These are phyloP conservation scores for Zele albiditarsus DNA, from an alignment of 2,888 invertebrate genomes.

Conservation along the genomic window DNA sequence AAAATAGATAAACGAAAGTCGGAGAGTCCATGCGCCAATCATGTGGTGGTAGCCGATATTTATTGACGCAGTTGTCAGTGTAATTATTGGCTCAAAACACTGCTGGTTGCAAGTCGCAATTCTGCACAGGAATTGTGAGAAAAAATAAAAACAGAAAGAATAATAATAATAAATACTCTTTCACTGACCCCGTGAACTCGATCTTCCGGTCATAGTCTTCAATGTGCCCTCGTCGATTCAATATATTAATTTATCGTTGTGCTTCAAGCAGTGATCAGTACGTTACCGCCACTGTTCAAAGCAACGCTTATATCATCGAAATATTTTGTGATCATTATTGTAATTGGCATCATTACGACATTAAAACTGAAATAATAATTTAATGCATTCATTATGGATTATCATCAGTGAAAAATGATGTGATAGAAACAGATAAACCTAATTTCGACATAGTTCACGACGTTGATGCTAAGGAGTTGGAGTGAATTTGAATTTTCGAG, in stretches of 20 bases:
- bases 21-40: background rate
- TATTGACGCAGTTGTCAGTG: background rate
- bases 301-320: background rate
- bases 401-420: no score
- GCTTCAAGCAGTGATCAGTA: constrained; percentile 2
- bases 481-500: no score
- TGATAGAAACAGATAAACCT: no score
- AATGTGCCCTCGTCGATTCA: constrained; percentile 18
- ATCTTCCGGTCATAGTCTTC: constrained; percentile 61
- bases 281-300: background rate
- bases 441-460: no score
- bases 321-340: no score
- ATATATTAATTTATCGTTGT: constrained; percentile 34
- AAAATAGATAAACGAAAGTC: background rate
- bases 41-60: background rate
- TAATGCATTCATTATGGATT: no score
- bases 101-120: background rate
- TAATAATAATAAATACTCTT: constrained; percentile 25
- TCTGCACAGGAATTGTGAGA: background rate
- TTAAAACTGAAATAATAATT: no score
- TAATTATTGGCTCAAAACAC: background rate
- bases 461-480: constrained; percentile 4
- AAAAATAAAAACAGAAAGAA: background rate
- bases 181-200: constrained; percentile 64
- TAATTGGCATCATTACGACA: no score